A percentile compares a stretch with the other conserved stretches of the same genome.
These are phyloP conservation scores for Drosophila niveifrons DNA, from an alignment of 2,888 invertebrate genomes.

Conservation along the genomic window DNA sequence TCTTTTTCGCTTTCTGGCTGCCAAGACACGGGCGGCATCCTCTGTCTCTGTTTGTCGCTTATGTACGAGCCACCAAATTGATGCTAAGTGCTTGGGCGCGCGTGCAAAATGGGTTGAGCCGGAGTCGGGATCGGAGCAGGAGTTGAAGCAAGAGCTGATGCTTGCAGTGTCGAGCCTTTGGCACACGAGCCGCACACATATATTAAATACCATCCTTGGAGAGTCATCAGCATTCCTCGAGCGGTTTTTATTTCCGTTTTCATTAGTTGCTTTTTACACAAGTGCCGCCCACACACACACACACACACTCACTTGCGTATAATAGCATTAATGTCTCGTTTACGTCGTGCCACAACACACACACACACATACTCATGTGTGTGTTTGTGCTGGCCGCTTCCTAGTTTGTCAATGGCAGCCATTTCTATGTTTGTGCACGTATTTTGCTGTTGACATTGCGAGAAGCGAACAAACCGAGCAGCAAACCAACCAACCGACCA, in stretches of 20 bases:
- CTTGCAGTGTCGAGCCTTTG: constrained; percentile 58
- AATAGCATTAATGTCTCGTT: constrained; percentile 80
- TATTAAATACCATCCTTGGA: constrained; percentile 82
- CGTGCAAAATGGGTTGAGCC: constrained; percentile 77
- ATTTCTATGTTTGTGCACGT: constrained; percentile 81
- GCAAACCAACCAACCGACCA: not conserved
- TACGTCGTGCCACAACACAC: constrained; percentile 45
- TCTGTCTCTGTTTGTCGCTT: constrained; percentile 57
- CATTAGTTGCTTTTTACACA: constrained; percentile 82
- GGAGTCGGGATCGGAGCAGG: constrained; percentile 6
- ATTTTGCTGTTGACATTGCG: constrained; percentile 77
- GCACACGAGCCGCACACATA: constrained; percentile 65
- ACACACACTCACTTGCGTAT: constrained; percentile 48
- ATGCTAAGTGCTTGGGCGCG: constrained; percentile 78
- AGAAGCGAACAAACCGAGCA: constrained; percentile 26
- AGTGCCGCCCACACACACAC: constrained; percentile 66
- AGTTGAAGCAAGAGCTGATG: not conserved
- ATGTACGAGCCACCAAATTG: constrained; percentile 74
- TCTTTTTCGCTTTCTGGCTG: not conserved
- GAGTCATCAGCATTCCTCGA: constrained; percentile 82
- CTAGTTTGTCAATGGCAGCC: constrained; percentile 77
- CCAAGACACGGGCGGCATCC: constrained; percentile 11
- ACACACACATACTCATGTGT: not conserved
- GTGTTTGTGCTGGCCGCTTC: constrained; percentile 38
- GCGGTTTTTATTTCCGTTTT: constrained; percentile 82